These are phyloP conservation scores for Lasiommata megera DNA, from an alignment of 2,888 invertebrate genomes.

Conservation along the genomic window DNA sequence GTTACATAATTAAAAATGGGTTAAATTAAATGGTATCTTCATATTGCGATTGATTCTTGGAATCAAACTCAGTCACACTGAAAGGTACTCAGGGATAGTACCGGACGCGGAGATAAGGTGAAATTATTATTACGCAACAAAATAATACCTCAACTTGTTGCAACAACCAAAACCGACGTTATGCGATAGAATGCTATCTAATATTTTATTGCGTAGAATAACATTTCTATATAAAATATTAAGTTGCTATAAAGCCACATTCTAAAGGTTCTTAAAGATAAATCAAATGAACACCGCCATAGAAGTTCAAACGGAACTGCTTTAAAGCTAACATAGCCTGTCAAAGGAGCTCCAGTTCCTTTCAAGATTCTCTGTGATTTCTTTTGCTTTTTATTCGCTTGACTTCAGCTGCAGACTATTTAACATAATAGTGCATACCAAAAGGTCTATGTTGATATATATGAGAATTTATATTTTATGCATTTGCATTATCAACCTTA, in stretches of 20 bases:
- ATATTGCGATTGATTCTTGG: no score
- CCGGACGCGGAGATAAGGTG: no score
- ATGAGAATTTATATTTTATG: no score
- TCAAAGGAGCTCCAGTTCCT: constrained; percentile 12
- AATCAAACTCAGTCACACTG: no score
- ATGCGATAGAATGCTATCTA: no score
- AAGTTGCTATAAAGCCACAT: constrained; percentile 4
- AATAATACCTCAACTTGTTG: no score
- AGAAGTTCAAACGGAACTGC: constrained; percentile 12
- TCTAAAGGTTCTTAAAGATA: not conserved
- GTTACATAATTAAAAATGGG: no score
- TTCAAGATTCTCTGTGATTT: constrained; percentile 5
- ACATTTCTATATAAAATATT: not conserved
- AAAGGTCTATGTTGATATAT: not conserved
- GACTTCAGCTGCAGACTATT: constrained; percentile 12
- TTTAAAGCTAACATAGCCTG: constrained; percentile 6
- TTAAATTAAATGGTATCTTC: no score
- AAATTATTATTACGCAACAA: no score
- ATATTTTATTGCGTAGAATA: not conserved
- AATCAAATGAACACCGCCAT: constrained; percentile 10
- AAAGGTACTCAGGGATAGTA: no score
- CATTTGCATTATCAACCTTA: no score
- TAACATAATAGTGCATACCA: not conserved
- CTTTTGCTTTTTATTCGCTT: constrained; percentile 10
- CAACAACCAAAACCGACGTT: no score